phyloP scores from a whole-genome alignment of 2,113 vertebrate genomes.

The Chunga burmeisteri region DNA sequence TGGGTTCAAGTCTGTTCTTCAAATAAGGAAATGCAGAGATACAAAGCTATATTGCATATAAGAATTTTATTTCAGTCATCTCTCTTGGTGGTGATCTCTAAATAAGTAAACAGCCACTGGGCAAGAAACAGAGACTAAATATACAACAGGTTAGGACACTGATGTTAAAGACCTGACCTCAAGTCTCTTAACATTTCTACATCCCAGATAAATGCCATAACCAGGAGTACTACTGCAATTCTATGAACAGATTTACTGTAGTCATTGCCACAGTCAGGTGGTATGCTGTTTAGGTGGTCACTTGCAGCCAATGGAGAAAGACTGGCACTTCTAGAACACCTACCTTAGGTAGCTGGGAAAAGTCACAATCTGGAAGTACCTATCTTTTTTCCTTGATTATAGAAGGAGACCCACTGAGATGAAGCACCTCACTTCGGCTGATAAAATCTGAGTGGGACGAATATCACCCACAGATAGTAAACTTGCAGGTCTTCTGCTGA shows the following conservation, averaged over 20 bases:
- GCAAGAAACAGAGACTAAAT: background rate
- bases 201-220: background rate
- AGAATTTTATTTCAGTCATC: background rate
- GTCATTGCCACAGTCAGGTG: background rate
- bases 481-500: background rate
- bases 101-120: background rate
- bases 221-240: background rate
- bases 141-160: background rate
- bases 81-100: background rate
- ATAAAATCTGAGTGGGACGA: background rate
- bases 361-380: background rate
- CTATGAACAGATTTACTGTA: background rate
- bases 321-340: background rate
- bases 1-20: background rate
- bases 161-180: background rate
- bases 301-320: background rate
- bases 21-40: background rate
- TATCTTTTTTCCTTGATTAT: background rate
- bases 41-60: background rate
- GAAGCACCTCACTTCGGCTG: background rate
- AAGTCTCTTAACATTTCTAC: background rate
- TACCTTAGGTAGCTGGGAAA: fast-evolving
- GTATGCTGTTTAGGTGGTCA: background rate
- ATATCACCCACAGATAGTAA: background rate
- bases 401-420: background rate